A percentile compares a stretch with the other conserved stretches of the same genome.
These are phyloP conservation scores for Morphnarchus princeps DNA, from an alignment of 2,113 vertebrate genomes.

Conservation along the genomic window DNA sequence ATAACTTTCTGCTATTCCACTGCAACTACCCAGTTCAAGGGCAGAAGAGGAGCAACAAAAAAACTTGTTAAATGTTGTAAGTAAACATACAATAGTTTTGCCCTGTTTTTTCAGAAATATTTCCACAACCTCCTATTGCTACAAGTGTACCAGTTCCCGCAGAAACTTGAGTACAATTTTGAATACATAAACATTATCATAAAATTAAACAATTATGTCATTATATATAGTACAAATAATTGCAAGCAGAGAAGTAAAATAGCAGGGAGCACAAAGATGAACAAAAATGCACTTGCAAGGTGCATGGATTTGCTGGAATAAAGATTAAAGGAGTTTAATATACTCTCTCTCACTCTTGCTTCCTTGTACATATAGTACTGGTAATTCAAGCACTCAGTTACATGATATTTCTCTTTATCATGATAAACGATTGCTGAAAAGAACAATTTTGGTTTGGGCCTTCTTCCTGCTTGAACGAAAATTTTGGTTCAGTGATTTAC, in stretches of 20 bases:
- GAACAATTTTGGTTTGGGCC: neutral
- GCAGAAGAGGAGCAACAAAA: neutral
- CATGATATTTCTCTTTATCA: neutral
- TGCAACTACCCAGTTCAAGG: neutral
- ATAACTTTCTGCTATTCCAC: conserved; percentile 9
- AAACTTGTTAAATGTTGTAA: neutral
- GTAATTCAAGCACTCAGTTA: neutral
- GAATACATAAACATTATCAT: neutral
- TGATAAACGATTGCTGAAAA: neutral
- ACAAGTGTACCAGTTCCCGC: neutral
- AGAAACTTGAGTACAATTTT: neutral
- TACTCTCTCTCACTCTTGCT: neutral
- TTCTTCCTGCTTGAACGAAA: neutral
- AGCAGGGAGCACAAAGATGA: neutral
- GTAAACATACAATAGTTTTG: neutral
- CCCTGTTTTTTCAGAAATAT: neutral
- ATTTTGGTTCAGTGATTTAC: neutral
- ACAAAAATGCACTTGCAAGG: neutral
- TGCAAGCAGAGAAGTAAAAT: neutral
- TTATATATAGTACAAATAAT: neutral
- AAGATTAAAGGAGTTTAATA: neutral
- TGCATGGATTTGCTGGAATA: neutral
- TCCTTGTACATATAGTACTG: neutral
- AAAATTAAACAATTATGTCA: conserved; percentile 3
- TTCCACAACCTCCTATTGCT: neutral